Percentiles rank a stretch among this genome's conserved stretches.
Evolutionary conservation across 2,797 vertebrate species (phyloP).

Genomic region (Pygocentrus nattereri): DNA sequence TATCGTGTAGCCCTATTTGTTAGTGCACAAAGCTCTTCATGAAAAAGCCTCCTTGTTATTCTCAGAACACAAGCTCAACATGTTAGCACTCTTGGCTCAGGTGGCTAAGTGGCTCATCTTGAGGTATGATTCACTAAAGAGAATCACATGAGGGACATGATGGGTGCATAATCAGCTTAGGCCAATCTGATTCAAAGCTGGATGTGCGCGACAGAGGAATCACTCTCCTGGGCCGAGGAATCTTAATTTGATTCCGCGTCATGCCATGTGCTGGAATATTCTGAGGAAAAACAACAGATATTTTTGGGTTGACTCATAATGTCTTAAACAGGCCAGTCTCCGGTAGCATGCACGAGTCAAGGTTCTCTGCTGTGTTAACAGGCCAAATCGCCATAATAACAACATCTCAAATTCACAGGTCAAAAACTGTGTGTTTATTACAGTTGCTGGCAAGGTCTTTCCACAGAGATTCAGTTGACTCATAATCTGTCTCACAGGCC

Average conservation of each 20-base stretch:
- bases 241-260: conserved; percentile 42
- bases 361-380: not conserved
- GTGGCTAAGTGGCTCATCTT: conserved; percentile 25
- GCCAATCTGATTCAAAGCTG: conserved; percentile 6
- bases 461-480: conserved; percentile 5
- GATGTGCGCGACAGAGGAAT: conserved; percentile 40
- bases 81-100: conserved; percentile 12
- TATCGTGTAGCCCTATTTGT: no score
- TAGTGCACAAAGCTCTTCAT: not conserved
- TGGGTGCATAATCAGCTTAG: conserved; percentile 42
- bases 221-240: conserved; percentile 2
- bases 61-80: not conserved
- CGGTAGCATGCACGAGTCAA: not conserved
- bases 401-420: not conserved
- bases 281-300: conserved; percentile 10
- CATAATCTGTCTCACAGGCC: not conserved
- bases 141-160: conserved; percentile 21
- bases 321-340: conserved; percentile 5
- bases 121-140: conserved; percentile 19
- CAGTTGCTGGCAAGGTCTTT: not conserved
- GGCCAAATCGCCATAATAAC: not conserved
- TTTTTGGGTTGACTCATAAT: conserved; percentile 29
- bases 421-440: not conserved
- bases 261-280: conserved; percentile 2
- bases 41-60: not conserved